Conservation (phyloP, 2,113 vertebrate genomes). For the Talpa occidentalis region DNA sequence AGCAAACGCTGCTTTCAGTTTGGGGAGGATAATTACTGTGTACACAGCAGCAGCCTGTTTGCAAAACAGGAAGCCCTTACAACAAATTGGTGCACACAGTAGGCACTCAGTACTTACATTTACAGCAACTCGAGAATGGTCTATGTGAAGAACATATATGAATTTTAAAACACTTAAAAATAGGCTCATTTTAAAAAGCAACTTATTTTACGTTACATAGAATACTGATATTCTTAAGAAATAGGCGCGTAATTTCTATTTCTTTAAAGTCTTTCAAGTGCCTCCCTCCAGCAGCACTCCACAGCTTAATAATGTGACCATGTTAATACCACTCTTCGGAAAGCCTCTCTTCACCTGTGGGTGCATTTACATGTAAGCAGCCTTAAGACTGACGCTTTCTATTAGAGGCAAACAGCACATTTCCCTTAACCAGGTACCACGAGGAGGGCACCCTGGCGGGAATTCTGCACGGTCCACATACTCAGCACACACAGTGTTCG, state of each 20-base stretch:
- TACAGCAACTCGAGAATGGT: not conserved
- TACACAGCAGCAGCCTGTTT: not conserved
- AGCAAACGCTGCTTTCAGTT: not conserved
- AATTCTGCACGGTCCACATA: not conserved
- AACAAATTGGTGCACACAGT: not conserved
- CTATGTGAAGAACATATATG: not conserved
- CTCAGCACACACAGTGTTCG: too few relatives aligned
- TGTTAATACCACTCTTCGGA: not conserved
- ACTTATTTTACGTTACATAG: not conserved
- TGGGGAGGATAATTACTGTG: not conserved
- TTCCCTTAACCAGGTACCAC: not conserved
- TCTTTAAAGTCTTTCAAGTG: not conserved
- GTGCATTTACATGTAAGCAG: not conserved
- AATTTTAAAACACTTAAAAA: not conserved
- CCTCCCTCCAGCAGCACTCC: not conserved
- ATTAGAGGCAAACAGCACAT: not conserved
- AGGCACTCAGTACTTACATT: not conserved
- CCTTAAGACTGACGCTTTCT: not conserved
- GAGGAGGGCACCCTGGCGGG: rapidly evolving
- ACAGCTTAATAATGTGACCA: not conserved
- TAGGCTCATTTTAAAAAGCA: slow-evolving; percentile 45
- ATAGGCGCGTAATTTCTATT: not conserved
- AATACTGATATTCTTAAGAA: not conserved
- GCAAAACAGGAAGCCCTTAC: not conserved
- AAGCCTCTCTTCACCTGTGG: not conserved